phyloP scores from a whole-genome alignment of 2,113 vertebrate genomes.

The Macquaria australasica region DNA sequence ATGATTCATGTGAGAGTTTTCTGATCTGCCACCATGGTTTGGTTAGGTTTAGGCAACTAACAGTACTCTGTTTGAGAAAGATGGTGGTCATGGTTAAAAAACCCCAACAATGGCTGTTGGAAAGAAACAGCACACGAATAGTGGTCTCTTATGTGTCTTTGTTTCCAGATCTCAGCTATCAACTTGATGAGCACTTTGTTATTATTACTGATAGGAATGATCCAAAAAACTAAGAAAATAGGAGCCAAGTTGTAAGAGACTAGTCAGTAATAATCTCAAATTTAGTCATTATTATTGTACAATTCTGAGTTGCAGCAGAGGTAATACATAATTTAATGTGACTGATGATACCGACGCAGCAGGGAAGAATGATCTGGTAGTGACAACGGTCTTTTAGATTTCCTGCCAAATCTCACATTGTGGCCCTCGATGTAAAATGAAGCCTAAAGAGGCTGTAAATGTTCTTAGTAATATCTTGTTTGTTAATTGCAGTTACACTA shows the following conservation, averaged over 20 bases:
- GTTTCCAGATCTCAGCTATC: too few species aligned
- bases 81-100: too few species aligned
- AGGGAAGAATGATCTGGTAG: not conserved
- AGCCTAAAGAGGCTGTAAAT: not conserved
- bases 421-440: not conserved
- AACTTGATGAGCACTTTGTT: not conserved
- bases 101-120: too few species aligned
- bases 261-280: not conserved
- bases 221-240: not conserved
- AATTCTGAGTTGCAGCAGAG: not conserved
- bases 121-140: too few species aligned
- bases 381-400: not conserved
- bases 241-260: not conserved
- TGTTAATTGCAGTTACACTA: not conserved
- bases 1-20: not conserved
- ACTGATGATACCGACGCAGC: not conserved
- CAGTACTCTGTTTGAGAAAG: too few species aligned
- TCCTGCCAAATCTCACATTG: not conserved
- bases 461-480: not conserved
- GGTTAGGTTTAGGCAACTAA: not conserved
- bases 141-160: too few species aligned
- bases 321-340: not conserved
- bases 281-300: not conserved
- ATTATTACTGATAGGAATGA: too few species aligned
- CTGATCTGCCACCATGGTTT: not conserved